These are phyloP conservation scores for Suillia variegata DNA, from an alignment of 2,888 invertebrate species.

Conservation along the genomic window DNA sequence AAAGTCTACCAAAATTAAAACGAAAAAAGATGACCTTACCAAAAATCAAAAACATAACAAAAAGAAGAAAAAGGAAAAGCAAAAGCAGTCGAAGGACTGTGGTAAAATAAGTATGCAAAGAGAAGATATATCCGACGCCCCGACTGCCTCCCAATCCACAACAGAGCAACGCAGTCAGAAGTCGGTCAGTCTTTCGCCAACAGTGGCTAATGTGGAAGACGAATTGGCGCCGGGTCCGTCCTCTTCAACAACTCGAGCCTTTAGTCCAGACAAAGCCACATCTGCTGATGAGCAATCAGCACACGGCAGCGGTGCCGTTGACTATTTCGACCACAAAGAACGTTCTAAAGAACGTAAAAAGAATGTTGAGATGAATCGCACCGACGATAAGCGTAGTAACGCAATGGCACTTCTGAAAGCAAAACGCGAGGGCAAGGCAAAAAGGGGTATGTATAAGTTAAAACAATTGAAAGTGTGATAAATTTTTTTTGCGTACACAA, in stretches of 20 bases:
- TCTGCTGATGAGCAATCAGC: neutral
- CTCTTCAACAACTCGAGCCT: too few relatives aligned
- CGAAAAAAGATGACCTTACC: too few relatives aligned
- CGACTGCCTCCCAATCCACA: neutral
- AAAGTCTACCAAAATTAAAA: constrained; percentile 63
- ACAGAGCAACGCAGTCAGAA: neutral
- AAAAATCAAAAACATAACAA: constrained; percentile 66
- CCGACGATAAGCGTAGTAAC: constrained; percentile 85
- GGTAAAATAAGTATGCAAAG: constrained; percentile 30
- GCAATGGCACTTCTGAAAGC: constrained; percentile 93
- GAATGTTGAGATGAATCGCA: constrained; percentile 85
- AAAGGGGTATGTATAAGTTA: constrained; percentile 63
- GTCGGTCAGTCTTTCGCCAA: neutral
- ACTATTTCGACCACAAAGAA: constrained; percentile 73
- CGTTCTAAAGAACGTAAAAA: constrained; percentile 84
- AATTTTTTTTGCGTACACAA: too few relatives aligned
- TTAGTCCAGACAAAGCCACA: neutral
- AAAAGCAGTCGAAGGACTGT: constrained; percentile 18
- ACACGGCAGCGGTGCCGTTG: constrained; percentile 43
- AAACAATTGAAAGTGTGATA: neutral
- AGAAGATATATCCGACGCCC: neutral
- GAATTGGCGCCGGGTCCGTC: neutral
- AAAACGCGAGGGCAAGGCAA: constrained; percentile 86
- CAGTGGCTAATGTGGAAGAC: neutral
- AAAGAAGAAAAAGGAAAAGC: constrained; percentile 41